Evolutionary conservation across 1,140 invertebrate genomes (phyloP), one percentile per base, ranked within the genome.

Genomic region (Monomorium pharaonis): DNA sequence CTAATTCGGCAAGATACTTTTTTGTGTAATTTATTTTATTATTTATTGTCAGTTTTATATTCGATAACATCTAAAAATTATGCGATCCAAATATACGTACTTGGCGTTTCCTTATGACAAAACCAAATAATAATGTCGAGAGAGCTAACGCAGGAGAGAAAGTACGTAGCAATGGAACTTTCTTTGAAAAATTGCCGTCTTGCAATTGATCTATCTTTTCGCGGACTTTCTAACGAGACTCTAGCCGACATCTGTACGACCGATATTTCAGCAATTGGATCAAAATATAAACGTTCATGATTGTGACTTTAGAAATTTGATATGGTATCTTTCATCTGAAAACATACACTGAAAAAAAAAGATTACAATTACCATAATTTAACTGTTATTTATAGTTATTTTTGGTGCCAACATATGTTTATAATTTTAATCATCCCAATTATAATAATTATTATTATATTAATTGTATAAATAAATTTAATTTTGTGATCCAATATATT

Each of bases 101-200:
- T 27, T 14, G 12, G 54, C 5, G 47, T 27, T 30, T n/a, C n/a
- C 51, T 78, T 49, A 27, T n/a, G n/a, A 80, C 21, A 80, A 80
- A 80, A 33, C 16, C n/a, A 49, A 69, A 80, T 80, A 65, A 69
- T 56, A 27, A 42, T 49, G 88, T 89, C 89, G 87, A 84, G 84
- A 74, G 89, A 89, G 87, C 84, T 16, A 49, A 72, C 86, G 77
- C 81, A 60, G 83, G 85, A 90, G 89, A 89, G 86, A 85, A 80
- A 49, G 63, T 84, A 81, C 67, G 74, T 76, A 83, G 81, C 86
- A 54, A 72, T 24, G 49, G 14, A 83, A 88, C 87, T 88, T 86
- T 88, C 85, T 74, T 78, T 70, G 70, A 44, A 70, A 84, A 88
- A 85, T 86, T 86, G 77, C 74, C 75, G 42, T 30, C 70, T 84